phyloP scores from a whole-genome alignment of 1,140 invertebrate species.

The Himalopsyche phryganea region DNA sequence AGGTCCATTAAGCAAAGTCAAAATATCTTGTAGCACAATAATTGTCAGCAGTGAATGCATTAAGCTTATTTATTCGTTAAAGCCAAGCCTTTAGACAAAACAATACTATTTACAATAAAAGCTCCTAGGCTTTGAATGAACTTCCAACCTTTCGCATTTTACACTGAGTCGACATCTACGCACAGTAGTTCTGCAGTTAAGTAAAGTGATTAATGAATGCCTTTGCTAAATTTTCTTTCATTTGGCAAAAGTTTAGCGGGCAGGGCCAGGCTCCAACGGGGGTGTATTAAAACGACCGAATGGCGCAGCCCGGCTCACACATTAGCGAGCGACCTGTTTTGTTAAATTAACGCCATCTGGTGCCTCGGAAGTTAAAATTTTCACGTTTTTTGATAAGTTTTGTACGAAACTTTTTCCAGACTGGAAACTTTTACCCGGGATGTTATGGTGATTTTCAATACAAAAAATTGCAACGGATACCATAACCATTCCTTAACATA shows the following conservation, averaged over 20 bases:
- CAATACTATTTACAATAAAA: too few relatives aligned
- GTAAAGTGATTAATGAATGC: slow-evolving; percentile 26
- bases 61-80: too few relatives aligned
- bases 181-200: slow-evolving; percentile 19
- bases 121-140: too few relatives aligned
- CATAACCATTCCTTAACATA: too few relatives aligned
- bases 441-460: not conserved
- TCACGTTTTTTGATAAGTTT: slow-evolving; percentile 12
- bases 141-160: too few relatives aligned
- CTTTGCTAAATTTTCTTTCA: slow-evolving; percentile 24
- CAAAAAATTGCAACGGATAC: too few relatives aligned
- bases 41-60: too few relatives aligned
- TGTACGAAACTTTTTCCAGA: not conserved
- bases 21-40: too few relatives aligned
- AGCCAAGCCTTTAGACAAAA: too few relatives aligned
- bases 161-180: slow-evolving; percentile 4
- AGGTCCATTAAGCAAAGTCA: too few relatives aligned
- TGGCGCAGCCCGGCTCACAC: slow-evolving; percentile 8
- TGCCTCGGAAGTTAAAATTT: slow-evolving; percentile 19
- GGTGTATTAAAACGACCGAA: slow-evolving; percentile 4
- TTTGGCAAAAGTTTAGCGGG: slow-evolving; percentile 4
- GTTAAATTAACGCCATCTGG: slow-evolving; percentile 26
- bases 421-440: slow-evolving; percentile 6
- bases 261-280: not conserved
- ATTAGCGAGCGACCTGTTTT: slow-evolving; percentile 24